These are phyloP conservation scores for Aphidoletes aphidimyza DNA, from an alignment of 2,888 invertebrate species.

Conservation along the genomic window DNA sequence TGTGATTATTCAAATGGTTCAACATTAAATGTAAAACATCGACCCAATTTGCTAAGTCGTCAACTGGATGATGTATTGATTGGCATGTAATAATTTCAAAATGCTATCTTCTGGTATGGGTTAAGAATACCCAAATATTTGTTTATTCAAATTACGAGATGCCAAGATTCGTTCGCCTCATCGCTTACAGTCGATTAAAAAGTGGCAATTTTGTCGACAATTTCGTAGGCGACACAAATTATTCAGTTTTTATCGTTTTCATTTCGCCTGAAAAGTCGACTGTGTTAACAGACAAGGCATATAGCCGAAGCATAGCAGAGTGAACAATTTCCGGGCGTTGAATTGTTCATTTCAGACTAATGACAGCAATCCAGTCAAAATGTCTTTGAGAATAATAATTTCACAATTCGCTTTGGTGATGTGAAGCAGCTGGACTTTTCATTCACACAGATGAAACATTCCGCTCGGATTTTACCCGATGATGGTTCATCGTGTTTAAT, in stretches of 20 bases:
- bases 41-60: too few relatives aligned
- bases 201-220: background rate
- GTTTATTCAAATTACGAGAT: conserved; percentile 25
- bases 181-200: background rate
- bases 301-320: too few relatives aligned
- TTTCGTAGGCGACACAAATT: background rate
- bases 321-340: background rate
- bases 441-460: too few relatives aligned
- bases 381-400: background rate
- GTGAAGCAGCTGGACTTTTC: too few relatives aligned
- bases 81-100: too few relatives aligned
- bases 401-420: background rate
- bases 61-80: too few relatives aligned
- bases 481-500: background rate
- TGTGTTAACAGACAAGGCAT: too few relatives aligned
- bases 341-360: conserved; percentile 5
- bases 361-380: background rate
- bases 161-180: background rate
- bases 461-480: too few relatives aligned
- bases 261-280: background rate
- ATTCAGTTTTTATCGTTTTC: background rate
- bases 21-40: too few relatives aligned
- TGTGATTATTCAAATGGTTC: too few relatives aligned
- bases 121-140: background rate
- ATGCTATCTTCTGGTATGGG: background rate